Evolutionary conservation across 2,113 vertebrate species (phyloP).

Genomic region (Pithys albifrons): DNA sequence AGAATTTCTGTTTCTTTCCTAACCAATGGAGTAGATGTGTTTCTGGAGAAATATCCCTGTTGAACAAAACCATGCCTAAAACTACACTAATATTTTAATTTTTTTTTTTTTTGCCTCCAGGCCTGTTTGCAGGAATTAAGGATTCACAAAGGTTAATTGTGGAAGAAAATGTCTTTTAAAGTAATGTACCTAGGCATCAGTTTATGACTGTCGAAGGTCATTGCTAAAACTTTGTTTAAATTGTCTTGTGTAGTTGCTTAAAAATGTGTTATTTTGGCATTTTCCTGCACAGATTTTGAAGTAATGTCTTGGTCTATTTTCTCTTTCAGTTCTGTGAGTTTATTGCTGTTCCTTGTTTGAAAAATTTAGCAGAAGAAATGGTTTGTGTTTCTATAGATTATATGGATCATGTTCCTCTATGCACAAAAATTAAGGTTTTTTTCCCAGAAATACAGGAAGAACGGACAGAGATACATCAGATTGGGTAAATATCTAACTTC

Average conservation of each 20-base stretch:
- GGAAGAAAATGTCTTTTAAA: background rate
- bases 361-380: conserved; percentile 76
- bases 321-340: conserved; percentile 87
- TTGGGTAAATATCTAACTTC: conserved; percentile 68
- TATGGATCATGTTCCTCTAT: conserved; percentile 81
- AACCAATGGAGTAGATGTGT: background rate
- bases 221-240: background rate
- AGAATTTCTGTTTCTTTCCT: background rate
- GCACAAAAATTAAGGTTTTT: conserved; percentile 78
- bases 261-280: background rate
- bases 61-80: background rate
- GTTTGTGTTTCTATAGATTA: conserved; percentile 84
- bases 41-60: background rate
- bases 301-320: background rate
- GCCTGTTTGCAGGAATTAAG: background rate
- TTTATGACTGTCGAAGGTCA: background rate
- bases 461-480: conserved; percentile 81
- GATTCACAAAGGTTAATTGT: background rate
- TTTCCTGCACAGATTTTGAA: background rate
- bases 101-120: background rate
- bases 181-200: background rate
- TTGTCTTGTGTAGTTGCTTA: background rate
- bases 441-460: conserved; percentile 79
- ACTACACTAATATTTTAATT: background rate
- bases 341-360: conserved; percentile 82